Evolutionary conservation across 2,113 vertebrate species (phyloP).

Genomic region (Carettochelys insculpta): DNA sequence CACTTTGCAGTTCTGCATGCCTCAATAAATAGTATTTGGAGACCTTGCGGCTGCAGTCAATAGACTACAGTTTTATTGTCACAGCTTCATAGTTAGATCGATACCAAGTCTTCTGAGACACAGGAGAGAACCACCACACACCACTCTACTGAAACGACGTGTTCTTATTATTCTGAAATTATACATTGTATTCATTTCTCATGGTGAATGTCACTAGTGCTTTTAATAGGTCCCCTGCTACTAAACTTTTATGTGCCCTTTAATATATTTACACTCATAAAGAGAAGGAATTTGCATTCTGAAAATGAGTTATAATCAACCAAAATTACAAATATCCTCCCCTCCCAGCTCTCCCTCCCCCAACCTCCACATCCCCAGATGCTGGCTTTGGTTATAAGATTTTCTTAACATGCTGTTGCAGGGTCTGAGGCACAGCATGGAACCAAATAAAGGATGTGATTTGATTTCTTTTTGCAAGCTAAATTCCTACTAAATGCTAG

Average conservation of each 20-base stretch:
- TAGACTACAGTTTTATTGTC: slow-evolving; percentile 89
- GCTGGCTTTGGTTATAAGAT: slow-evolving; percentile 29
- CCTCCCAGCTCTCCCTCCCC: too few relatives aligned
- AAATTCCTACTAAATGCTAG: background rate
- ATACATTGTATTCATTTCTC: slow-evolving; percentile 50
- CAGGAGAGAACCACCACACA: slow-evolving; percentile 48
- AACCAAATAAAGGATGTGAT: slow-evolving; percentile 13
- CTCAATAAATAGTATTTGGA: slow-evolving; percentile 96
- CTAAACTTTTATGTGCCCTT: slow-evolving; percentile 38
- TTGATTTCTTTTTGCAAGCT: background rate
- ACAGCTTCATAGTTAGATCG: slow-evolving; percentile 84
- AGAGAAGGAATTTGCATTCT: slow-evolving; percentile 39
- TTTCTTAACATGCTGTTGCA: background rate
- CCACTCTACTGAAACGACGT: slow-evolving; percentile 66
- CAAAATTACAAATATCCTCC: slow-evolving; percentile 55
- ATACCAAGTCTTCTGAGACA: slow-evolving; percentile 75
- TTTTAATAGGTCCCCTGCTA: slow-evolving; percentile 39
- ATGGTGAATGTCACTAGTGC: slow-evolving; percentile 52
- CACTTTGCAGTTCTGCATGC: slow-evolving; percentile 80
- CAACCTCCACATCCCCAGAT: slow-evolving; percentile 14
- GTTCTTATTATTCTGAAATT: slow-evolving; percentile 73
- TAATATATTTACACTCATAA: slow-evolving; percentile 5
- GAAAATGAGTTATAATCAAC: slow-evolving; percentile 49
- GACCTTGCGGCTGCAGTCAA: slow-evolving; percentile 87
- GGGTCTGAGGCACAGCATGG: slow-evolving; percentile 24